Evolutionary conservation across 2,888 invertebrate species (phyloP).

Genomic region (Xiphydria camelus): DNA sequence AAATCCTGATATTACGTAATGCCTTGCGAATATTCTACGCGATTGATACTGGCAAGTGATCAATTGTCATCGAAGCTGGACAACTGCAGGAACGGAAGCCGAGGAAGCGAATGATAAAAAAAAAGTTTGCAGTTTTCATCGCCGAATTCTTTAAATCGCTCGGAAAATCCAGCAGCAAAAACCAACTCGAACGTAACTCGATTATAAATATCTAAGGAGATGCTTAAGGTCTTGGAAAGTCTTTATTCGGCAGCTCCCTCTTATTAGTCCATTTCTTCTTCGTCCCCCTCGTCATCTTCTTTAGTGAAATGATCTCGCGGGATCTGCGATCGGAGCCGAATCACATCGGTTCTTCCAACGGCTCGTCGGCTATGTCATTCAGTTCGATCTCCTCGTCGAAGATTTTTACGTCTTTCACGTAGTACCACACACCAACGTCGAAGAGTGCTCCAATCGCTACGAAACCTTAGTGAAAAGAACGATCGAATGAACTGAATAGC

Average conservation of each 20-base stretch:
- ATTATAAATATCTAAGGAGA: slow-evolving; percentile 42
- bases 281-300: slow-evolving; percentile 9
- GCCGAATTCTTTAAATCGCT: no score
- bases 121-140: no score
- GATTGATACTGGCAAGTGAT: no score
- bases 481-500: no score
- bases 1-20: no score
- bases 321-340: slow-evolving; percentile 6
- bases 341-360: slow-evolving; percentile 44
- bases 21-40: no score
- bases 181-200: no score
- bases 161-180: background rate
- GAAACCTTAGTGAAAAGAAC: slow-evolving; percentile 55
- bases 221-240: slow-evolving; percentile 53
- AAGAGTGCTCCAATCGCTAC: slow-evolving; percentile 68
- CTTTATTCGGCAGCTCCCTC: slow-evolving; percentile 39
- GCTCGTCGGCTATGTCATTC: slow-evolving; percentile 53
- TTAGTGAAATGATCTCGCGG: background rate
- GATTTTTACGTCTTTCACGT: slow-evolving; percentile 69
- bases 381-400: slow-evolving; percentile 68
- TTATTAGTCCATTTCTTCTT: slow-evolving; percentile 4
- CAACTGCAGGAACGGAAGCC: no score
- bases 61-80: no score
- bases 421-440: slow-evolving; percentile 71
- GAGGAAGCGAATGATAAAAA: background rate